Evolutionary conservation across 1,140 invertebrate species (phyloP), one percentile per base, ranked within the genome.

Genomic region (Drosophila ohnishii): DNA sequence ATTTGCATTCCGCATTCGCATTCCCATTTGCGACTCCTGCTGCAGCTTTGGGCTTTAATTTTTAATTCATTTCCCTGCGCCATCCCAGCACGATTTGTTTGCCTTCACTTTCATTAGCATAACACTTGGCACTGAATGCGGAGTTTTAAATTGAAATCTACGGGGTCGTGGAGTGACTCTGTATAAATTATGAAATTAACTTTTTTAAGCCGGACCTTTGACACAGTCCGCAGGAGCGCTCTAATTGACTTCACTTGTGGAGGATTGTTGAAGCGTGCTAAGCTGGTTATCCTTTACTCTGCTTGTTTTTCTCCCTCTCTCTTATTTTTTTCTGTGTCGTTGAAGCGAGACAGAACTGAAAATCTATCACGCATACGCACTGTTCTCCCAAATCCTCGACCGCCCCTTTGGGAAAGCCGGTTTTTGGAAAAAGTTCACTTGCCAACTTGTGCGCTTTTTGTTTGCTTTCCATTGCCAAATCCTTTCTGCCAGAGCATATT

Each of bases 401-500:
- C 28, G 9, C 16, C 59, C 34, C 16, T 44, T 65, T 35, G 65
- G 45, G 60, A 78, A 88, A 80, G 65, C 84, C 65, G 80, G 64
- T 75, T 88, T 79, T 78, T 40, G 35, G 25, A 47, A 62, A 75
- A 79, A 88, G 67, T 87, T 78, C 75, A 87, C 69, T 87, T 83
- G 56, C 32, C 67, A 53, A 66, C 75, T 67, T 87, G 80, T 87
- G 65, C 40, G 75, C 50, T 55, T 65, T 62, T 66, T 88, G 80
- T 88, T 89, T 88, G 69, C 74, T 80, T 87, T 87, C 63, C 74
- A 84, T 84, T 84, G 81, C 60, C 73, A 88, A 88, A 88, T 88
- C 80, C 85, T 80, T 87, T 83, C 64, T 76, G 65, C 51, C 77
- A 55, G 57, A 76, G 75, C 77, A 86, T 70, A 77, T 79, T 76